Conservation (phyloP, 2,888 invertebrate species). For the Morpho helenor region DNA sequence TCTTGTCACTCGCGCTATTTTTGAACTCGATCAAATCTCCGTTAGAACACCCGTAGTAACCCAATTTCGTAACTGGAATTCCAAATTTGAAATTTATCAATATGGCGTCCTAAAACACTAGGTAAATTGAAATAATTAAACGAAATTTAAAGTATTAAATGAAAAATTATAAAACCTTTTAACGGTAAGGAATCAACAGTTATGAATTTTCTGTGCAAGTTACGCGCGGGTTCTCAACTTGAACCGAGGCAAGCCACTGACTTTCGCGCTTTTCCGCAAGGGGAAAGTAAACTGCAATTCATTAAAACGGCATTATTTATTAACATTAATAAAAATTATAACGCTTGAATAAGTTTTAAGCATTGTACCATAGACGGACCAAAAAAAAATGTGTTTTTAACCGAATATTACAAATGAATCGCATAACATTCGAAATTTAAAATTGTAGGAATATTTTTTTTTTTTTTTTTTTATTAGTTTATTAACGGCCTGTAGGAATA, state of each 20-base stretch:
- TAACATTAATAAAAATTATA: slow-evolving; percentile 1
- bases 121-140: neutral
- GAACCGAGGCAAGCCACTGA: slow-evolving; percentile 39
- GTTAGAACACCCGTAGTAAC: slow-evolving; percentile 32
- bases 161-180: neutral
- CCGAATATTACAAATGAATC: no score
- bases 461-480: no score
- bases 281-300: slow-evolving; percentile 68
- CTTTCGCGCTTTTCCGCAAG: slow-evolving; percentile 69
- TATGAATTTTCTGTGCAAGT: slow-evolving; percentile 5
- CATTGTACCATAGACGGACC: no score
- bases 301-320: slow-evolving; percentile 40
- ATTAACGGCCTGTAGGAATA: no score
- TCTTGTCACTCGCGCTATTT: slow-evolving; percentile 69
- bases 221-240: slow-evolving; percentile 30
- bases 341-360: neutral
- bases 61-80: slow-evolving; percentile 25
- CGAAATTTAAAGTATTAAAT: neutral
- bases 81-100: slow-evolving; percentile 15
- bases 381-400: no score
- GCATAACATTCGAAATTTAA: no score
- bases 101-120: neutral
- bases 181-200: neutral
- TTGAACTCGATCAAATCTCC: slow-evolving; percentile 40
- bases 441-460: no score